Percentiles rank a stretch among this genome's conserved stretches.
Evolutionary conservation across 2,113 vertebrate genomes (phyloP).

Genomic region (Australoheros scitulus): DNA sequence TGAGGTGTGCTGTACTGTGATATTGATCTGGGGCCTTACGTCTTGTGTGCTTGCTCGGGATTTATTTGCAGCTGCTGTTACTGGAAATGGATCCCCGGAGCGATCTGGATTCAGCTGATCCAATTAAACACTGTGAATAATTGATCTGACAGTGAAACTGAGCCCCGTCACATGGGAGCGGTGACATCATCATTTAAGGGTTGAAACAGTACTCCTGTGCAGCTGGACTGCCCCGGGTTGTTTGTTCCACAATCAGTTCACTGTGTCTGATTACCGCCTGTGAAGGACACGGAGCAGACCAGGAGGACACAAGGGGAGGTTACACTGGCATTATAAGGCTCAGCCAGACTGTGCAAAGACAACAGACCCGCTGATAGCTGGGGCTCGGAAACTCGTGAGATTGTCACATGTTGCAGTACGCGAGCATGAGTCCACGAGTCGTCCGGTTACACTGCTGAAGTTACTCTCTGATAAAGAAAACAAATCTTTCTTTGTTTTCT

Average conservation of each 20-base stretch:
- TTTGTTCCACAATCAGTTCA: constrained; percentile 69
- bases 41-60: constrained; percentile 68
- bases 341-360: constrained; percentile 57
- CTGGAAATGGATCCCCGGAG: constrained; percentile 75
- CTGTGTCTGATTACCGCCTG: constrained; percentile 72
- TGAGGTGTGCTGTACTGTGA: constrained; percentile 49
- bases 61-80: constrained; percentile 79
- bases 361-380: constrained; percentile 53
- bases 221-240: constrained; percentile 69
- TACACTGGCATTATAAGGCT: constrained; percentile 52
- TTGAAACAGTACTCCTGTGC: constrained; percentile 69
- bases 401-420: constrained; percentile 56
- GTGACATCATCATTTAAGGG: constrained; percentile 77
- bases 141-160: constrained; percentile 79
- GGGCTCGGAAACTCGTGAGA: constrained; percentile 51
- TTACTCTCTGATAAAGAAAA: constrained; percentile 27
- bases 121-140: constrained; percentile 81
- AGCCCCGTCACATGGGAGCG: constrained; percentile 72
- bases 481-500: constrained; percentile 41
- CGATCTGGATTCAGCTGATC: constrained; percentile 79
- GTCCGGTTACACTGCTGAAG: constrained; percentile 12
- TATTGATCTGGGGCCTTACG: constrained; percentile 65
- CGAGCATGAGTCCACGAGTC: constrained; percentile 11
- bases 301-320: constrained; percentile 62
- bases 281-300: constrained; percentile 75